Evolutionary conservation across 2,888 invertebrate species (phyloP).

Genomic region (Melitaea athalia): DNA sequence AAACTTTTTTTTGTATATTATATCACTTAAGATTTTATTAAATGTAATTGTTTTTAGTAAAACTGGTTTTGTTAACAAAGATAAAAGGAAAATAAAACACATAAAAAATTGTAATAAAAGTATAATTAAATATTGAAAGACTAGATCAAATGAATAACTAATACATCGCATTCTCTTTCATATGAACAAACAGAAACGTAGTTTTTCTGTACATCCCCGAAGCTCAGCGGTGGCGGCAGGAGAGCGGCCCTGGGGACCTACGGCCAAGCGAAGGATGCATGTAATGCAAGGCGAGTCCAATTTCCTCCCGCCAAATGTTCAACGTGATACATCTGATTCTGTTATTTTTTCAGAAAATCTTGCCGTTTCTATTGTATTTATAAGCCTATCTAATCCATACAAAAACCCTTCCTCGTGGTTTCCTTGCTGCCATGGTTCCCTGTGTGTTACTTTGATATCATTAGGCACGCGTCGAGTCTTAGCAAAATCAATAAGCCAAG

Average conservation of each 20-base stretch:
- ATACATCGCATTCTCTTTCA: conserved; percentile 69
- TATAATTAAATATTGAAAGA: conserved; percentile 60
- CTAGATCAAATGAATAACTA: conserved; percentile 72
- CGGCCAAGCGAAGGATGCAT: conserved; percentile 60
- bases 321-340: conserved; percentile 77
- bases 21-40: too few species aligned
- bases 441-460: conserved; percentile 87
- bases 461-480: conserved; percentile 91
- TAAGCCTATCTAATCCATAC: conserved; percentile 95
- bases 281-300: conserved; percentile 72
- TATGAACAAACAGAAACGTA: conserved; percentile 66
- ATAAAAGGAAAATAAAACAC: conserved; percentile 32
- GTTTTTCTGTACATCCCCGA: conserved; percentile 67
- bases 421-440: conserved; percentile 93
- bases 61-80: neutral
- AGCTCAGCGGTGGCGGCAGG: conserved; percentile 57
- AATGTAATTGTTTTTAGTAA: neutral
- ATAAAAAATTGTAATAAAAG: conserved; percentile 38
- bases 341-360: conserved; percentile 53
- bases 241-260: conserved; percentile 51
- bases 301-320: conserved; percentile 63
- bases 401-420: conserved; percentile 98
- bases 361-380: conserved; percentile 83
- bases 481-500: conserved; percentile 98
- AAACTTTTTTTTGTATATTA: too few species aligned